Conservation (phyloP, 1,140 invertebrate species). For the Eulimnadia texana region DNA sequence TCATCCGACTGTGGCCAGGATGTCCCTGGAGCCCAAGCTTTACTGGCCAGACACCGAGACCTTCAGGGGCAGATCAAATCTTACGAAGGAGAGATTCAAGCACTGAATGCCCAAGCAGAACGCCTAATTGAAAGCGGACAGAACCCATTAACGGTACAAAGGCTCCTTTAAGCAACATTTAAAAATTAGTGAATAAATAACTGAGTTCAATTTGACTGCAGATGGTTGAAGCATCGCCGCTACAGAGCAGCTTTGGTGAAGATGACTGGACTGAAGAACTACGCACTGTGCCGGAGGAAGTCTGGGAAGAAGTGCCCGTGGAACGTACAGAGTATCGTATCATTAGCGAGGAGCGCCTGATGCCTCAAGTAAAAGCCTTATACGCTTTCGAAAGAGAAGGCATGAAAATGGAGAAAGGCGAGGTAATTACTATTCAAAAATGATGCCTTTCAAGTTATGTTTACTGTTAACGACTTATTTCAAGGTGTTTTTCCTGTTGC, state of each 20-base stretch:
- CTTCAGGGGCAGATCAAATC: constrained; percentile 82
- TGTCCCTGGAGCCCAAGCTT: constrained; percentile 71
- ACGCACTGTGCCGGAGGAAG: constrained; percentile 68
- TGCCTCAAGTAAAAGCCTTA: constrained; percentile 75
- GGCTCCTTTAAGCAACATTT: too few species aligned
- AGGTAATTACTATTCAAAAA: constrained; percentile 37
- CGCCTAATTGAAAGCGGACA: constrained; percentile 63
- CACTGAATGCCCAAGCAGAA: constrained; percentile 70
- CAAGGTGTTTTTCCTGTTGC: constrained; percentile 73
- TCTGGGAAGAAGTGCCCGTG: constrained; percentile 76
- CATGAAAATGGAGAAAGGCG: constrained; percentile 82
- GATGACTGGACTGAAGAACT: constrained; percentile 32
- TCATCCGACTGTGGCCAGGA: constrained; percentile 77
- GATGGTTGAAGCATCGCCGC: background rate
- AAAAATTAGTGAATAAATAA: too few species aligned
- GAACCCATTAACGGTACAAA: constrained; percentile 45
- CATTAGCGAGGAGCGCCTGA: constrained; percentile 65
- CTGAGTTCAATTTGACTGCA: too few species aligned
- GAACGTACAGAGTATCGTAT: constrained; percentile 68
- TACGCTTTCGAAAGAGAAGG: constrained; percentile 88
- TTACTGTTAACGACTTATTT: constrained; percentile 11
- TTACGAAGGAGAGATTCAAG: constrained; percentile 74
- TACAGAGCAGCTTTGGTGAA: constrained; percentile 12
- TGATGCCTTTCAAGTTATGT: background rate
- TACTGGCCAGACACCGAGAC: constrained; percentile 70